Evolutionary conservation across 2,888 invertebrate genomes (phyloP).

Genomic region (Microctonus hyperodae): DNA sequence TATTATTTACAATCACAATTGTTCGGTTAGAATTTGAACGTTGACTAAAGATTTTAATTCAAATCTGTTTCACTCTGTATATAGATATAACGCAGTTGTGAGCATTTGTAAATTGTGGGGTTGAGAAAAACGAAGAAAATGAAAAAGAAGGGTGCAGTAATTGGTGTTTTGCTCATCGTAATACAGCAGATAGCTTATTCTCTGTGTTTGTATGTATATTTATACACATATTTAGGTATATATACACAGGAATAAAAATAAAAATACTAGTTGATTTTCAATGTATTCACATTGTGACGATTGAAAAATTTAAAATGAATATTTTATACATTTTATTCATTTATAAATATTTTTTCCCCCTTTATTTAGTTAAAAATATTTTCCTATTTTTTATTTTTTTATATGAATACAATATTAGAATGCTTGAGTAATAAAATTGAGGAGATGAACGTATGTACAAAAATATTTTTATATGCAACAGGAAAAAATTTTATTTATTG

Average conservation of each 20-base stretch:
- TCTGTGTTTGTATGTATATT: not conserved
- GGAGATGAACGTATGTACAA: not conserved
- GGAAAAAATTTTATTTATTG: slow-evolving; percentile 1
- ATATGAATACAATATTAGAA: not conserved
- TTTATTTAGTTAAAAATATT: not conserved
- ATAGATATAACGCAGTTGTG: not conserved
- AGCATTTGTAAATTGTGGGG: not conserved
- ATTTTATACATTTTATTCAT: not conserved
- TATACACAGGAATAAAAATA: not conserved
- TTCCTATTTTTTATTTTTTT: not conserved
- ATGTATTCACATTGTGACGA: not conserved
- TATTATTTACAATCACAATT: slow-evolving; percentile 56
- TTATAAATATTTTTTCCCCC: not conserved
- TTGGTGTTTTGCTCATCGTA: not conserved
- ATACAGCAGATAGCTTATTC: not conserved
- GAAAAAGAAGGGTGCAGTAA: not conserved
- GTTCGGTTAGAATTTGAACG: slow-evolving; percentile 4
- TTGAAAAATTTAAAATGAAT: not conserved
- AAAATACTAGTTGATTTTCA: not conserved
- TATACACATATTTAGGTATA: no score
- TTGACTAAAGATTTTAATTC: not conserved
- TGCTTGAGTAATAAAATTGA: not conserved
- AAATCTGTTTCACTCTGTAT: not conserved
- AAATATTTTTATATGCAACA: not conserved
- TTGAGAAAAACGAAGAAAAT: not conserved